Base-by-base conservation (phyloP, 2,888 invertebrate species). In the Caenorhabditis sp. region DNA sequence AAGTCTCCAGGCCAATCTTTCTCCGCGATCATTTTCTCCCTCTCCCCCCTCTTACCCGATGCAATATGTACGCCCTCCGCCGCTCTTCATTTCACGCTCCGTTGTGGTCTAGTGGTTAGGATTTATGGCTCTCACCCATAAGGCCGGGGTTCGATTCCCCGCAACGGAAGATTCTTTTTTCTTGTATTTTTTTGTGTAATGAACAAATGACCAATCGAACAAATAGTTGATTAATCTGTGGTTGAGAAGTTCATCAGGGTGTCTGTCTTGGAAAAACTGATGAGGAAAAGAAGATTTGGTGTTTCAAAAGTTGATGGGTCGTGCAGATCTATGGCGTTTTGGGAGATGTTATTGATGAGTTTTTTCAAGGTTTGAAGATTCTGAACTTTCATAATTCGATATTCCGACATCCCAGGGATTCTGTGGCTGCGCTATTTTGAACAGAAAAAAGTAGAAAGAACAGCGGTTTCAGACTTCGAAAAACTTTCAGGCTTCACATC, bases 81-180 rank as follows among this genome's bases (percentile, higher is more conserved):
- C 19, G 8, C 26, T 10, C n/a, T 28, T 8, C n/a, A 1, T 1
- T 2, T 7, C 66, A 56, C 54, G 47, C 66, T 77, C 81, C 73
- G 81, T 81, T 79, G 80, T 85, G 83, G 83, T 85, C 85, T 85
- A 85, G 85, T 85, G 85, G 85, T 86, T 86, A 86, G 86, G 86
- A 86, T 86, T 86, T 86, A 82, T 84, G 86, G 86, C 86, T 86
- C 84, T 86, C 86, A 86, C 86, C 86, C 86, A 84, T 82, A 86
- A 84, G 86, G 84, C 86, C 84, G 77, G 85, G 85, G 85, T 85
- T 85, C 85, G 85, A 85, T 83, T 85, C 85, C 85, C 82, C 73
- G 83, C 80, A 83, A 76, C 82, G 80, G 80, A 85, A 82, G 56
- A 73, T 26, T 63, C 44, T 47, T 63, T 63, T 22, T 8, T 44